phyloP scores from a whole-genome alignment of 2,797 vertebrate species.

The Caiman crocodilus region DNA sequence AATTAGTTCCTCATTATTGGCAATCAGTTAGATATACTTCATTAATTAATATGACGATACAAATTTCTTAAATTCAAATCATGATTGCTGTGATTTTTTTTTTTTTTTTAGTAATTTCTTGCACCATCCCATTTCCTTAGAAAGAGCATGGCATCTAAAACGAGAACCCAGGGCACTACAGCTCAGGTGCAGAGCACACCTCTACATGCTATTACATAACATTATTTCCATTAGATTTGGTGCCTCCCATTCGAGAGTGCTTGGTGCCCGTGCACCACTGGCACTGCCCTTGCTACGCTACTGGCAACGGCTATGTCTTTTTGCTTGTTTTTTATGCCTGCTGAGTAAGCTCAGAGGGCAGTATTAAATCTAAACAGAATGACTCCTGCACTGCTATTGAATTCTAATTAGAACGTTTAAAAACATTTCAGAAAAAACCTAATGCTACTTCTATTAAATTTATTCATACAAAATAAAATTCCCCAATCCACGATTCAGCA shows the following conservation, averaged over 20 bases:
- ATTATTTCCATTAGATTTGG: no score
- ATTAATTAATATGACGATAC: neutral
- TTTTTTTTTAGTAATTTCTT: neutral
- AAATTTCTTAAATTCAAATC: neutral
- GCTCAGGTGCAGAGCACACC: no score
- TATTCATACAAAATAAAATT: neutral
- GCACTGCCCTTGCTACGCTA: neutral
- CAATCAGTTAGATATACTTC: neutral
- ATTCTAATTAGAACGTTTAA: no score
- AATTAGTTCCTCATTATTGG: accelerated
- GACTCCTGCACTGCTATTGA: neutral
- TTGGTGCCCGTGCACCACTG: no score
- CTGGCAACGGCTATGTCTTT: neutral
- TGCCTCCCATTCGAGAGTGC: no score
- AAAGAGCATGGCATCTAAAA: neutral
- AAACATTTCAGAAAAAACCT: neutral
- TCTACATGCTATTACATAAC: no score
- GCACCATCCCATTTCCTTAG: neutral
- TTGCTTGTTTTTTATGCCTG: neutral
- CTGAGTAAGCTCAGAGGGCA: no score
- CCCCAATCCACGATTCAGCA: neutral
- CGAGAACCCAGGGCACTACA: neutral
- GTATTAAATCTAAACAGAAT: neutral
- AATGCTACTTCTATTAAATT: neutral
- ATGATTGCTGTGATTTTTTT: neutral